Evolutionary conservation across 2,888 invertebrate species (phyloP).

Genomic region (Drosophila mettleri): DNA sequence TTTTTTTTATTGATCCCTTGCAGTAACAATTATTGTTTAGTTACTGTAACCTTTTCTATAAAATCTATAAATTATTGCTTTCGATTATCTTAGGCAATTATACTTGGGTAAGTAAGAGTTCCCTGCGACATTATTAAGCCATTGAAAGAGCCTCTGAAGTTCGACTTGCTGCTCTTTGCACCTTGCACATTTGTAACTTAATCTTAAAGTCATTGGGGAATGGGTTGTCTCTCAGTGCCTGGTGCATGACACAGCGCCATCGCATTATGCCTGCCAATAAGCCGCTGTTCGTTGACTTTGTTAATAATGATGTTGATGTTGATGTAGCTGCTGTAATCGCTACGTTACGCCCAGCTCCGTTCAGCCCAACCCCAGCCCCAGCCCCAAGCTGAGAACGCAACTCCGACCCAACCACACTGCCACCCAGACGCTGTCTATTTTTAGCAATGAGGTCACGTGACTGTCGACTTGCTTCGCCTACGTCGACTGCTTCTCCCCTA

Average conservation of each 20-base stretch:
- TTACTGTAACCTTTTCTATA: too few relatives aligned
- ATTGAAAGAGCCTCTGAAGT: conserved; percentile 26
- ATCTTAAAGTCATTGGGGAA: conserved; percentile 41
- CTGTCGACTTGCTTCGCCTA: conserved; percentile 24
- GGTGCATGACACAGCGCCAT: conserved; percentile 61
- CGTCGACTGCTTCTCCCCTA: neutral
- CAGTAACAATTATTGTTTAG: too few relatives aligned
- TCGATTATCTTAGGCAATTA: too few relatives aligned
- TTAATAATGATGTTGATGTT: conserved; percentile 77
- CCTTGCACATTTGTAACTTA: conserved; percentile 28
- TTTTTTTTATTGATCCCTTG: too few relatives aligned
- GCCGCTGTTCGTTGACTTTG: conserved; percentile 68
- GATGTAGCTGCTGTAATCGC: conserved; percentile 40
- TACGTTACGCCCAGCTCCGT: conserved; percentile 8
- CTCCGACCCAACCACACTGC: conserved; percentile 1
- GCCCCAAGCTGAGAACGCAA: too few relatives aligned
- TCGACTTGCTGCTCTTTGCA: conserved; percentile 9
- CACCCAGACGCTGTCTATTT: conserved; percentile 42
- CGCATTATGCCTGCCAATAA: conserved; percentile 67
- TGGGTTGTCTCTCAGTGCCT: conserved; percentile 7
- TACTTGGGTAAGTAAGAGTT: too few relatives aligned
- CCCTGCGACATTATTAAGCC: neutral
- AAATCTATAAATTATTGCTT: too few relatives aligned
- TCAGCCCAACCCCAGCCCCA: neutral
- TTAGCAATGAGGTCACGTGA: conserved; percentile 72